A percentile compares a stretch with the other conserved stretches of the same genome.
phyloP scores from a whole-genome alignment of 2,888 invertebrate species.

The Azorinus chamasolen region DNA sequence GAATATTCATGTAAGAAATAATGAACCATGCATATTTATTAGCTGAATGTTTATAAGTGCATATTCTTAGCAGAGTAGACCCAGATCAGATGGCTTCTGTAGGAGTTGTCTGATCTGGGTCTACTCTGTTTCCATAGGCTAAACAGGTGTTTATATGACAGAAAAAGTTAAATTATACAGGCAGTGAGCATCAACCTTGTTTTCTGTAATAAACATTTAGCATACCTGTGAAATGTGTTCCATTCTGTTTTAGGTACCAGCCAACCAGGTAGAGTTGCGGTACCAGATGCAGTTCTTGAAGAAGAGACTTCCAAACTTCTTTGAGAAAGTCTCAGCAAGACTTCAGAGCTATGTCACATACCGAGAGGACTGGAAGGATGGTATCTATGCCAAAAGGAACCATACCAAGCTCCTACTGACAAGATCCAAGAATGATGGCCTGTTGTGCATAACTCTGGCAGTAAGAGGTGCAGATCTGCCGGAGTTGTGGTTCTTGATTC shows the following conservation, averaged over 20 bases:
- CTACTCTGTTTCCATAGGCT: no score
- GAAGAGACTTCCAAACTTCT: constrained; percentile 80
- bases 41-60: no score
- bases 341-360: constrained; percentile 75
- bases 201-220: no score
- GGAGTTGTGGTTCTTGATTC: constrained; percentile 79
- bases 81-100: no score
- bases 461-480: constrained; percentile 78
- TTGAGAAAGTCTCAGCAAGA: constrained; percentile 80
- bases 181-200: no score
- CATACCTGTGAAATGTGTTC: no score
- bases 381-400: constrained; percentile 76
- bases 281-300: constrained; percentile 75
- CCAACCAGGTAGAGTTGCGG: constrained; percentile 64
- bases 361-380: constrained; percentile 80
- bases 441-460: constrained; percentile 67
- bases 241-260: constrained; percentile 40
- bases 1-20: no score
- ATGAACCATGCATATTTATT: no score
- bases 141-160: no score
- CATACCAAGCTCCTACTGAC: constrained; percentile 69
- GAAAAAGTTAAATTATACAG: no score
- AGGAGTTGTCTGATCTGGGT: no score
- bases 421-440: constrained; percentile 62
- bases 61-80: no score